A percentile compares a stretch with the other conserved stretches of the same genome.
These are phyloP conservation scores for Metridium senile DNA, from an alignment of 92 coral and sea anemone genomes.

Conservation along the genomic window DNA sequence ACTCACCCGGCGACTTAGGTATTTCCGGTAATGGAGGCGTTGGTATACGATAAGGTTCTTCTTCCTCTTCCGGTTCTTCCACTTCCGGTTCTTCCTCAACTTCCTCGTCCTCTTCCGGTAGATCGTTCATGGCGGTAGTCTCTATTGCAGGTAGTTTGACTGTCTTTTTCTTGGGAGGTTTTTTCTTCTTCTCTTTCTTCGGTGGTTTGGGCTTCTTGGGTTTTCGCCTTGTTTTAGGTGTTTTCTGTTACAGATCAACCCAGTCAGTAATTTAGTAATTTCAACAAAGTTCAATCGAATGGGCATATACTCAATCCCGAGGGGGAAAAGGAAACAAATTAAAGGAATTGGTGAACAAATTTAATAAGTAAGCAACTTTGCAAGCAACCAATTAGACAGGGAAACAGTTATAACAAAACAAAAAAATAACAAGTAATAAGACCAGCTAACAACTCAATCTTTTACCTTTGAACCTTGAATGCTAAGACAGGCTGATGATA, in stretches of 20 bases:
- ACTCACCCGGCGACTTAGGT: slow-evolving; percentile 53
- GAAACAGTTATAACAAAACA: too few relatives aligned
- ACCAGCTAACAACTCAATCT: too few relatives aligned
- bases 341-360: too few relatives aligned
- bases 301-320: too few relatives aligned
- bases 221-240: slow-evolving; percentile 48
- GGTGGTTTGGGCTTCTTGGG: slow-evolving; percentile 62
- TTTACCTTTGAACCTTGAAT: slow-evolving; percentile 13
- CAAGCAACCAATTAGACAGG: too few relatives aligned
- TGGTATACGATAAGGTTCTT: slow-evolving; percentile 43
- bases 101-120: slow-evolving; percentile 47
- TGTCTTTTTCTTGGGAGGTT: slow-evolving; percentile 56
- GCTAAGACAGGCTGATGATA: background rate
- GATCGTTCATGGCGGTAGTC: slow-evolving; percentile 17
- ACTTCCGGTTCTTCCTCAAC: slow-evolving; percentile 38
- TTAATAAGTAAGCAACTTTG: too few relatives aligned
- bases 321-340: too few relatives aligned
- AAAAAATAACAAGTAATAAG: too few relatives aligned
- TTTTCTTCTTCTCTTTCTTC: slow-evolving; percentile 61
- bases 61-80: slow-evolving; percentile 30
- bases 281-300: too few relatives aligned
- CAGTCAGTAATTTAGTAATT: background rate
- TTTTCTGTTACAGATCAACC: slow-evolving; percentile 28
- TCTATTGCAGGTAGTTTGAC: slow-evolving; percentile 21
- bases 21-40: slow-evolving; percentile 72